A percentile compares a stretch with the other conserved stretches of the same genome.
These are phyloP conservation scores for Agriopis aurantiaria DNA, from an alignment of 2,888 invertebrate species.

Conservation along the genomic window DNA sequence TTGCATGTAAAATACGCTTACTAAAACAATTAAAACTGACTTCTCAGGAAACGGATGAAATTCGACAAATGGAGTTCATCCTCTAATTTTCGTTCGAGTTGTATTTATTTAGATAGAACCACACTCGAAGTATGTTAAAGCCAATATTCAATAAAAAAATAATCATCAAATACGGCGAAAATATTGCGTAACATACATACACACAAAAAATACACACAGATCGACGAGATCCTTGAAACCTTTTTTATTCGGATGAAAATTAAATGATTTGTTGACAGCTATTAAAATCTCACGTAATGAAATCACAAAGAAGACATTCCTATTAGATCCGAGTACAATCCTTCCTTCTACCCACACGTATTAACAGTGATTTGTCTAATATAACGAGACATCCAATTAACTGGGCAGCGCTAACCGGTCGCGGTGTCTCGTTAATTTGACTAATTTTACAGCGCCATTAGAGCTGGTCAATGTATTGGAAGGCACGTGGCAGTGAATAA, in stretches of 20 bases:
- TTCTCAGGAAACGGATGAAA: too few species aligned
- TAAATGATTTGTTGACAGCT: slow-evolving; percentile 2
- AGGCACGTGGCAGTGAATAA: slow-evolving; percentile 55
- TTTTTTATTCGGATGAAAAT: background rate
- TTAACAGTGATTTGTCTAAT: slow-evolving; percentile 55
- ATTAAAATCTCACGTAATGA: slow-evolving; percentile 3
- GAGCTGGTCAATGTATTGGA: slow-evolving; percentile 42
- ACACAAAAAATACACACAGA: background rate
- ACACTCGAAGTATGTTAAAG: too few species aligned
- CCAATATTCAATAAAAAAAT: too few species aligned
- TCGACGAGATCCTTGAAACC: background rate
- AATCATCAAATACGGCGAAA: too few species aligned
- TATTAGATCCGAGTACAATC: slow-evolving; percentile 7
- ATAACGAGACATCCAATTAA: slow-evolving; percentile 57
- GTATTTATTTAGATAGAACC: too few species aligned
- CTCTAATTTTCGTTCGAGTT: too few species aligned
- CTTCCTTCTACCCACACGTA: slow-evolving; percentile 46
- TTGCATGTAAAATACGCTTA: too few species aligned
- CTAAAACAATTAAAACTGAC: too few species aligned
- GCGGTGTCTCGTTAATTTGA: slow-evolving; percentile 59
- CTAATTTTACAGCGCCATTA: slow-evolving; percentile 61
- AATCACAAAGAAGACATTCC: slow-evolving; percentile 11
- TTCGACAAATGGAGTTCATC: too few species aligned
- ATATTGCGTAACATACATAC: too few species aligned
- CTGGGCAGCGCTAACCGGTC: slow-evolving; percentile 56